Evolutionary conservation across 2,888 invertebrate species (phyloP), one percentile per base, ranked within the genome.

Genomic region (Nomada lathburiana): DNA sequence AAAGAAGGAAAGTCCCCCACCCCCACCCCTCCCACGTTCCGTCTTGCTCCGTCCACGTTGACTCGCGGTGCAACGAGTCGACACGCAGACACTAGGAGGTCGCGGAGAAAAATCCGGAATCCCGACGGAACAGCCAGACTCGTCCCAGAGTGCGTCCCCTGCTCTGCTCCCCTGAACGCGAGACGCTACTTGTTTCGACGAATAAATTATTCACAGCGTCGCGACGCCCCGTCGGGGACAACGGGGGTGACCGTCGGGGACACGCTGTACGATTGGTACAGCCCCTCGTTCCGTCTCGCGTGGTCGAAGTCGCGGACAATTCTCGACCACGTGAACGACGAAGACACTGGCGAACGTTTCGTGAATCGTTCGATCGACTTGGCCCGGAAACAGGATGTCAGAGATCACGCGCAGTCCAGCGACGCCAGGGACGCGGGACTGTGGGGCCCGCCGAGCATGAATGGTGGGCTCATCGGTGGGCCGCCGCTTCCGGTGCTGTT

Each of bases 391-490:
- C 44, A 50, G 42, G 69, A 74, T 64, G 64, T 76, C 70, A 57
- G 70, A 72, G 83, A 93, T 96, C 96, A 96, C 95, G 96, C 95
- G 93, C 97, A 97, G 92, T 97, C 97, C 94, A 97, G 95, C 10
- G 96, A 96, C 85, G 96, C 96, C 44, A 97, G 96, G 29, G 96
- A 96, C 88, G 96, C 96, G 18, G 97, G 96, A 92, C 96, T 96
- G 82, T 96, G 96, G 11, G 95, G 95, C 71, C 95, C 95, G 90
- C 96, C 96, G 76, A 96, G 95, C 94, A 96, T 96, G 94, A 96
- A 96, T 23, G 96, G 95, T 50, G 96, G 96, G 92, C 96, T 96
- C 94, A 96, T 96, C 69, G 96, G 95, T 70, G 96, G 95, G 93
- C 96, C 94, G 59, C 96, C 96, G 85, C 96, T 96, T 72, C 96